Evolutionary conservation across 2,113 vertebrate genomes (phyloP).

Genomic region (Alectura lathami): DNA sequence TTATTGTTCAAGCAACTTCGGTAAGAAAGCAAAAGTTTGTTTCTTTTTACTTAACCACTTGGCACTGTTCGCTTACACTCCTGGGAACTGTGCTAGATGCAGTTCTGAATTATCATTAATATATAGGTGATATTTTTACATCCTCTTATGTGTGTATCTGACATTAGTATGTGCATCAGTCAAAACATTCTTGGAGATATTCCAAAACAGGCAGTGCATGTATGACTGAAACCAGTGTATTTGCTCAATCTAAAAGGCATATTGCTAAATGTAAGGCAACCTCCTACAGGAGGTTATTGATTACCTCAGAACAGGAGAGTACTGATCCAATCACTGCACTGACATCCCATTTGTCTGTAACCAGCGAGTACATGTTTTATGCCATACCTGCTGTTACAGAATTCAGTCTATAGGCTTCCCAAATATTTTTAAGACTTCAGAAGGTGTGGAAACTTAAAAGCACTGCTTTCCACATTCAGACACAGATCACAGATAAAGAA

Average conservation of each 20-base stretch:
- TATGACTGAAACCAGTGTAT: slow-evolving; percentile 47
- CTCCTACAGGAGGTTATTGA: slow-evolving; percentile 71
- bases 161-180: slow-evolving; percentile 53
- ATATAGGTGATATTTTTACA: slow-evolving; percentile 35
- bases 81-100: background rate
- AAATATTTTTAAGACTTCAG: background rate
- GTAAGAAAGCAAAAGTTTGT: slow-evolving; percentile 78
- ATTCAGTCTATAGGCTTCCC: background rate
- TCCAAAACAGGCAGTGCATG: slow-evolving; percentile 50
- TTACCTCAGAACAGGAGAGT: too few species aligned
- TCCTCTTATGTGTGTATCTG: slow-evolving; percentile 15
- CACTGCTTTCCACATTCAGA: background rate
- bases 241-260: slow-evolving; percentile 68
- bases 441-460: background rate
- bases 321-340: slow-evolving; percentile 58
- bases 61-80: slow-evolving; percentile 1
- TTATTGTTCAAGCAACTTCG: slow-evolving; percentile 96
- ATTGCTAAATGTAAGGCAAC: slow-evolving; percentile 41
- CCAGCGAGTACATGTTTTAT: slow-evolving; percentile 20
- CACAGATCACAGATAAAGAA: background rate
- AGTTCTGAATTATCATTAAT: background rate
- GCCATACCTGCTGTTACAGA: background rate
- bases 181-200: slow-evolving; percentile 72
- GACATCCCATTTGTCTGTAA: slow-evolving; percentile 44
- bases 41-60: slow-evolving; percentile 31